Base-by-base conservation (phyloP, 2,888 invertebrate genomes). In the Molanna angustata region DNA sequence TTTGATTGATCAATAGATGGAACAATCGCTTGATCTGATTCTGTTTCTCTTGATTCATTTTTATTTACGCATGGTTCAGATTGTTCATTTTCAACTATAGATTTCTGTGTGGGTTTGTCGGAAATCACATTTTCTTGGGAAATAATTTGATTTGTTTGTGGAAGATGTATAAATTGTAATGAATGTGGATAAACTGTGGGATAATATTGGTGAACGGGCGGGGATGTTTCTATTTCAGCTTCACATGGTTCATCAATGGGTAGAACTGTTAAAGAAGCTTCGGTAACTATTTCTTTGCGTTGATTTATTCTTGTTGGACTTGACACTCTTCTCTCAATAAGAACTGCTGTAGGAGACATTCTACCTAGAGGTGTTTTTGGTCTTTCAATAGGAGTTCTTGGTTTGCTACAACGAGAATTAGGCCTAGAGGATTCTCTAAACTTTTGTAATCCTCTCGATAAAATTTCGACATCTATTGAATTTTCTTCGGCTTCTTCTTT, bases 201-300 rank as follows among this genome's bases (percentile, higher is more conserved):
- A 37, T 33, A 46, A 22, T 20, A 32, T 32, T 2, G 49, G 35
- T 31, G 37, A 6, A 18, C 39, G 31, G 46, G 49, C 20, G 54
- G 52, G 16, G 39, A 11, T 31, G 69, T 64, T 6, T 64, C 65
- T 60, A 66, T 64, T 54, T 66, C 66, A 48, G 61, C 62, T 2
- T 21, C 32, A 1, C 45, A n/a, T 11, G 54, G 53, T 3, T 78
- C 74, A 62, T 83, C 80, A 59, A 85, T 79, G 9, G 81, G 85
- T 61, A 84, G 80, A 16, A 86, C 85, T 11, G 84, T 76, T 39
- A 86, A 67, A 3, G 83, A 78, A 1, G 84, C 86, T 66, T 84
- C 84, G 9, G 82, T 83, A 56, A 86, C 68, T 62, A 80, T 82
- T 70, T 81, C 84, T 52, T 79, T 76, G 20, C 69, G 69, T 65